Base-by-base conservation (phyloP, 2,113 vertebrate genomes). In the Aspidoscelis tigris region DNA sequence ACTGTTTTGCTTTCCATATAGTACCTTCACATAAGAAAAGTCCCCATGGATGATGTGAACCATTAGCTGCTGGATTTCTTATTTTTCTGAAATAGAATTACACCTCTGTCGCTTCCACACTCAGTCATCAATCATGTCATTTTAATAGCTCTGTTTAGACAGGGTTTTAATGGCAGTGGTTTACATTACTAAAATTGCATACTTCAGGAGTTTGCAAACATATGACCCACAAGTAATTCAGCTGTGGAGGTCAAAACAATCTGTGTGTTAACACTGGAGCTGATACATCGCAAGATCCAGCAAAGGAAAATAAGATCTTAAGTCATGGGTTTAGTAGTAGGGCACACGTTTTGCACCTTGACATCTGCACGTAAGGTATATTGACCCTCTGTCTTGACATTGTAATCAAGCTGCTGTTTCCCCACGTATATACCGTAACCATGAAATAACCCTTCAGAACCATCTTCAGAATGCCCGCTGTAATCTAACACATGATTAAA, bases 181-280 rank as follows among this genome's bases (percentile, higher is more conserved):
- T 84, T 50, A 72, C 83, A 16, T 78, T 78, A 61, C 24, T 16
- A 76, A 84, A 77, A 84, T 44, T 78, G 24, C 76, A 78, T 53
- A 43, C 5, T 64, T 78, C 53, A 47, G 24, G 41, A 47, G 20
- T 72, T 72, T 78, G 66, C 76, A 84, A 78, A 72, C 76, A 78
- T 47, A 41, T 77, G 53, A 71, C 26, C 53, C 33, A 21, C 18
- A 71, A 84, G 26, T 84, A 7, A 78, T 71, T 72, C 20, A 71
- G 9, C 24, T 64, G 10, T 16, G 75, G 24, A 43, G 64, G 78
- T 69, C 33, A 72, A 61, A 72, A 71, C 24, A 47, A 33, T 72
- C 41, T 78, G 41, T 33, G 3, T 61, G 39, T 70, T 61, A 58
- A 58, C 78, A 58, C 64, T 12, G 44, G 53, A n/a, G n/a, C 44